These are phyloP conservation scores for Creontiades dilutus DNA, from an alignment of 2,888 invertebrate species.

Conservation along the genomic window DNA sequence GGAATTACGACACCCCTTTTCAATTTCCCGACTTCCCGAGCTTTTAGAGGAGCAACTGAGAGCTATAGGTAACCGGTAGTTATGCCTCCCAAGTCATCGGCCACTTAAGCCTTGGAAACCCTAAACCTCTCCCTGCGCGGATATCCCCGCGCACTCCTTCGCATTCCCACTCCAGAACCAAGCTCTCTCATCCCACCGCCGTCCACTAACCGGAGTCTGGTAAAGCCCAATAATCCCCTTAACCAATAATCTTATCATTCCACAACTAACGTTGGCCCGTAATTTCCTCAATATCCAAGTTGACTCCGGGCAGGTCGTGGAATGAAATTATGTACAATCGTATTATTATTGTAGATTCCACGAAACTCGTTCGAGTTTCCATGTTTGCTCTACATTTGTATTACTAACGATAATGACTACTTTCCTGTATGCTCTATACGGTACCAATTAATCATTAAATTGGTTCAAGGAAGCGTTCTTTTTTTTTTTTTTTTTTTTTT, in stretches of 20 bases:
- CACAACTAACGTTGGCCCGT: conserved; percentile 8
- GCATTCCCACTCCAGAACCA: neutral
- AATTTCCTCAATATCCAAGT: neutral
- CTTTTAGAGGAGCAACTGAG: neutral
- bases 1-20: neutral
- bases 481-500: too few species aligned
- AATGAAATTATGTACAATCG: neutral
- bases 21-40: neutral
- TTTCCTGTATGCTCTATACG: too few species aligned
- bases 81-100: conserved; percentile 36
- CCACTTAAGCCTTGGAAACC: conserved; percentile 53
- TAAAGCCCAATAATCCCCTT: conserved; percentile 7
- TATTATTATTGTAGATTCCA: neutral
- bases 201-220: neutral
- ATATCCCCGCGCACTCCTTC: neutral
- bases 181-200: neutral
- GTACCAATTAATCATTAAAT: too few species aligned
- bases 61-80: conserved; percentile 7
- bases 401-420: too few species aligned
- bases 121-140: neutral
- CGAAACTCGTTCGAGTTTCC: too few species aligned
- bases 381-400: too few species aligned
- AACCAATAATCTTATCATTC: conserved; percentile 29
- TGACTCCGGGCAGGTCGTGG: neutral
- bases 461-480: too few species aligned